Evolutionary conservation across 2,113 vertebrate genomes (phyloP), one percentile per base, ranked within the genome.

Genomic region (Tragelaphus buxtoni): DNA sequence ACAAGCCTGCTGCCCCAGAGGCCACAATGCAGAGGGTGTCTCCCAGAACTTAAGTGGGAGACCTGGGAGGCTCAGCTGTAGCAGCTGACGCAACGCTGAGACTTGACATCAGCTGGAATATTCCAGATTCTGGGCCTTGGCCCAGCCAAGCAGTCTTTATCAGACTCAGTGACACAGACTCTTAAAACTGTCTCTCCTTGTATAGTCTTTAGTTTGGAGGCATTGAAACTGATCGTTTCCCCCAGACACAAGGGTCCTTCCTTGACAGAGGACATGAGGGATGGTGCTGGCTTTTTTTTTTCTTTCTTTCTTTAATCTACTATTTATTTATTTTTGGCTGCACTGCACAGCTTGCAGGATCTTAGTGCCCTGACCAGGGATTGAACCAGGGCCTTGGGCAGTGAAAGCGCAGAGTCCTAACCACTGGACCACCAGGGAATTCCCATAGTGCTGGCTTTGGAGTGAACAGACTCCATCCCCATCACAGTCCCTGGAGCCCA

Each of bases 51-150:
- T 4, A 4, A 61, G 6, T n/a, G 8, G 8, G 35, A 55, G 45
- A 4, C 22, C 45, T 7, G 35, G 79, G 35, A 45, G 45, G 39
- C 58, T 65, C 39, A 2, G 69, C 14, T 6, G 12, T 3, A n/a
- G 5, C 4, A 16, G 16, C 17, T 1, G 1, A 16, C 22, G 1
- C 51, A 9, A 26, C 0, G 0, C 76, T 35, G 26, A 35, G 30
- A 60, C n/a, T 5, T 56, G 85, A 94, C 17, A 65, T 26, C 85
- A 56, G 24, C n/a, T 39, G 14, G 55, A 58, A 53, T 26, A 77
- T 30, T 65, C 11, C 42, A 88, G 47, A 92, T 20, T 9, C 3
- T 3, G 35, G 95, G 9, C 39, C 88, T 11, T 24, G 28, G 55
- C 13, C 63, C 76, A 63, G 56, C 49, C 58, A 61, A 74, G 47